phyloP scores from a whole-genome alignment of 2,888 invertebrate genomes.

The Leptopterna dolabrata region DNA sequence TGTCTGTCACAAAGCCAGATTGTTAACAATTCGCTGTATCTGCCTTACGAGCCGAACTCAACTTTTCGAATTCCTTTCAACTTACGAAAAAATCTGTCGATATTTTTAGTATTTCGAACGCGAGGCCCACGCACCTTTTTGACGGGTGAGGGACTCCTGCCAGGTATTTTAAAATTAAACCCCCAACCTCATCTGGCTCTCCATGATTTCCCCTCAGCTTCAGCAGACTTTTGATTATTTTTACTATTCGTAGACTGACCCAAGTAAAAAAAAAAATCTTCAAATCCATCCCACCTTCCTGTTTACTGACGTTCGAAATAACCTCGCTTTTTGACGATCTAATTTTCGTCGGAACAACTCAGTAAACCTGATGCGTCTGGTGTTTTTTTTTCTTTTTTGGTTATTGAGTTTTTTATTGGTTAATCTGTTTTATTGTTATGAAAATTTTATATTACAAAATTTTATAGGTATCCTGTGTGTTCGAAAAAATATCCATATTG shows the following conservation, averaged over 20 bases:
- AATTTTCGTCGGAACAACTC: background rate
- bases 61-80: background rate
- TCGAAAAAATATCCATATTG: too few species aligned
- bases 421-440: too few species aligned
- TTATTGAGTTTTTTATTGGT: too few species aligned
- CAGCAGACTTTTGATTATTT: background rate
- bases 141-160: constrained; percentile 9
- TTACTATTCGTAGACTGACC: background rate
- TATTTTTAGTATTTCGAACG: constrained; percentile 3
- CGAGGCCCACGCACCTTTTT: background rate
- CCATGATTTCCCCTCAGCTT: background rate
- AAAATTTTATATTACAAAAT: too few species aligned
- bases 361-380: background rate
- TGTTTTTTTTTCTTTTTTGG: too few species aligned
- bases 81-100: background rate
- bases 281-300: background rate
- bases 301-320: background rate
- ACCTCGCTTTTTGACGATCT: background rate
- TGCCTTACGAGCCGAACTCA: background rate
- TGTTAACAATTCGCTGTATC: background rate
- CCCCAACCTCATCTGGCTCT: background rate
- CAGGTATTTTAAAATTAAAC: constrained; percentile 6
- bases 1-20: too few species aligned
- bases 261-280: background rate
- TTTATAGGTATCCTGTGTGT: too few species aligned